These are phyloP conservation scores for Sebastes oblongus DNA, from an alignment of 2,797 vertebrate genomes.

Conservation along the genomic window DNA sequence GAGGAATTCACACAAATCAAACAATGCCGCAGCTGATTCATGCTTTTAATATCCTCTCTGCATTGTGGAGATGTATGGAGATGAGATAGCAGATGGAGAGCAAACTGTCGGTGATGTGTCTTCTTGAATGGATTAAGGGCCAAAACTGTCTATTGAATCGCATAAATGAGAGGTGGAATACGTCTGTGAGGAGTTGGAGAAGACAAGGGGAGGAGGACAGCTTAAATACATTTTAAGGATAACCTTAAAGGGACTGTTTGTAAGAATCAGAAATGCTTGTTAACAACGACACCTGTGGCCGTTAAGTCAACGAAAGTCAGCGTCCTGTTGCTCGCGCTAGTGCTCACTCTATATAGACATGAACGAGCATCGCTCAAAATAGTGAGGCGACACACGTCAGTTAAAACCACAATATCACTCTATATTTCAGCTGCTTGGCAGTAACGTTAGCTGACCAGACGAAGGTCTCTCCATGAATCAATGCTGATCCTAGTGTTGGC, in stretches of 20 bases:
- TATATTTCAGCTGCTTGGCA: no score
- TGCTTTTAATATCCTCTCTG: conserved; percentile 57
- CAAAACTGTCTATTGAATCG: conserved; percentile 14
- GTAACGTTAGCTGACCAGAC: no score
- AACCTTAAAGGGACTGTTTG: neutral
- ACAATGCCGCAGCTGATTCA: conserved; percentile 54
- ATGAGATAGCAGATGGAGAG: conserved; percentile 31
- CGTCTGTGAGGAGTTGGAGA: conserved; percentile 3
- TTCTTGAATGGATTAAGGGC: conserved; percentile 24
- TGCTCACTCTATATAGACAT: no score
- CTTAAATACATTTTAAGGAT: neutral
- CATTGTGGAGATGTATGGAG: conserved; percentile 41
- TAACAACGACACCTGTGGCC: no score
- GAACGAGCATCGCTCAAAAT: no score
- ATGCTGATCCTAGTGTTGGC: no score
- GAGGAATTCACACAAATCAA: conserved; percentile 51
- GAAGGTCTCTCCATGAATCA: no score
- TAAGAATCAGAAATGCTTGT: no score
- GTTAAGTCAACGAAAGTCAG: no score
- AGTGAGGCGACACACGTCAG: no score
- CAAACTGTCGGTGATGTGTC: conserved; percentile 33
- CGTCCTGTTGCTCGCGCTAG: no score
- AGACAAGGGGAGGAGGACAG: neutral
- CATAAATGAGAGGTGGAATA: conserved; percentile 7
- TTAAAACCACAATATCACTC: no score